Evolutionary conservation across 2,797 vertebrate species (phyloP), one percentile per base, ranked within the genome.

Genomic region (Gallirallus australis): DNA sequence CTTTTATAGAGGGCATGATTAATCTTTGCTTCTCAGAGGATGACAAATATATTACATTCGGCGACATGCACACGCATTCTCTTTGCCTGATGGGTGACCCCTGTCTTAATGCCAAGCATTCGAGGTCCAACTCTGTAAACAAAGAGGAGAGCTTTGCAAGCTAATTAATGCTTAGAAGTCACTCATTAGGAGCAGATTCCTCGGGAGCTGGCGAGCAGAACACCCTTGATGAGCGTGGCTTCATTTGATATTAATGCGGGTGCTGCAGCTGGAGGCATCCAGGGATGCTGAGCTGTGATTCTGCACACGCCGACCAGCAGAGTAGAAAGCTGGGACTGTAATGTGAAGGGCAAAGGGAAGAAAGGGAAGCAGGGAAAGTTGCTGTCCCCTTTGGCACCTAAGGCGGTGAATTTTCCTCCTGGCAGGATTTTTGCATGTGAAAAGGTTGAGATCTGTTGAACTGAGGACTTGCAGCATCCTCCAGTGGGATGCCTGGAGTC

Each of bases 141-240:
- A 83, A 95, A 97, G 93, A 96, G 93, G 86, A 97, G 94, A 97
- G 94, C 86, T 97, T 93, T 93, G 95, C 90, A 96, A 97, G 95
- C 96, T 97, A 95, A 97, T 97, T 97, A 97, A 96, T 93, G 96
- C 97, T 97, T 97, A 97, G 96, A 97, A 97, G 96, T 96, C 18
- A 16, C 97, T 97, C 96, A 97, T 97, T 97, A 97, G 81, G 71
- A 96, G 89, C 81, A 93, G 92, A 96, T 96, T 97, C 95, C 93
- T 93, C 25, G 0, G 85, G 96, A 96, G 90, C 83, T 92, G 91
- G 91, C 2, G 6, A 92, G 90, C 12, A 4, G 61, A 92, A 90
- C 94, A 90, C 94, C 87, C 87, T 95, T 86, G 86, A 90, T 93
- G 85, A 95, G 89, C 93, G 60, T 28, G 91, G 80, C 85, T 97